Conservation (phyloP, 2,113 vertebrate genomes). For the Nesogale talazaci region DNA sequence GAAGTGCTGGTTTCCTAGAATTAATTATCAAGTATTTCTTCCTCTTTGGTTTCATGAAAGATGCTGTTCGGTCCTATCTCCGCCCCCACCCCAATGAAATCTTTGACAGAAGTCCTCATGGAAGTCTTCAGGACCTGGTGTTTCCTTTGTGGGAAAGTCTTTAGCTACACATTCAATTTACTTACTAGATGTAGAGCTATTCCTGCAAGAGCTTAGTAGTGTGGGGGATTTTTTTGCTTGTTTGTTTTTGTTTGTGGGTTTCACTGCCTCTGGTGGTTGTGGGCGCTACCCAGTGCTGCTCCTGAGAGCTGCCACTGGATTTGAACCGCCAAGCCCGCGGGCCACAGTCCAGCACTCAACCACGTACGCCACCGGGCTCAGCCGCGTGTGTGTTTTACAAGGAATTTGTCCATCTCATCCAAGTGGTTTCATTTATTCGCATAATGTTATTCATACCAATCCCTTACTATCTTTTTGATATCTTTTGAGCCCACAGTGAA, state of each 20-base stretch:
- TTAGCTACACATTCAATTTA: conserved; percentile 15
- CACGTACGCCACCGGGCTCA: too few species aligned
- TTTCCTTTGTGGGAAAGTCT: conserved; percentile 2
- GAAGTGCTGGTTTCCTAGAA: not conserved
- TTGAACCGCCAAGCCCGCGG: too few species aligned
- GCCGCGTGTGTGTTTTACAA: conserved; percentile 5
- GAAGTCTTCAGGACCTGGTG: not conserved
- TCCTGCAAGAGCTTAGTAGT: not conserved
- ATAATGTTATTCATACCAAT: not conserved
- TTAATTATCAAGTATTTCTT: not conserved
- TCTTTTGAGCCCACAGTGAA: not conserved
- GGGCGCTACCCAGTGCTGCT: too few species aligned
- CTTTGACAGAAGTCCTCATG: not conserved
- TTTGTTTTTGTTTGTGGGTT: too few species aligned
- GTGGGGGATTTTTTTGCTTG: too few species aligned
- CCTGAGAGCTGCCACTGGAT: too few species aligned
- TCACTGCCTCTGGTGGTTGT: too few species aligned
- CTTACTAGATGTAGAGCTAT: not conserved
- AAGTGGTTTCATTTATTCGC: not conserved
- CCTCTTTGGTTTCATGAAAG: not conserved
- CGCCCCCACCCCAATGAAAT: not conserved
- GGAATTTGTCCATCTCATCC: not conserved
- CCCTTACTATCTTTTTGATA: not conserved
- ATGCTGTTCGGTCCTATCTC: not conserved
- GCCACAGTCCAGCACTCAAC: too few species aligned